Conservation (phyloP, 2,113 vertebrate genomes). For the Aplodontia rufa region DNA sequence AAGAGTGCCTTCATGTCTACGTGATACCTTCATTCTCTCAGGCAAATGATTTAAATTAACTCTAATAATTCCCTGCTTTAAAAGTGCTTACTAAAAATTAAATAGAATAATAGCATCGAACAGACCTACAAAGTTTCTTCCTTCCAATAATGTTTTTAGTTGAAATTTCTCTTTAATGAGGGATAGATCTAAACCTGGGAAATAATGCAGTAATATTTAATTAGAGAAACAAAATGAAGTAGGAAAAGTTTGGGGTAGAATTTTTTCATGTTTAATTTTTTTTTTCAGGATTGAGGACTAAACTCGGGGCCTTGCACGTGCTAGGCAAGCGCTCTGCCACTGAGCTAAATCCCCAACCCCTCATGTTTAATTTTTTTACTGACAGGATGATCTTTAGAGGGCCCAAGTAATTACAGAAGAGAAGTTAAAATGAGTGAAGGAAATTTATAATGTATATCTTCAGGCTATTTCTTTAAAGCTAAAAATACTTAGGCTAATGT, state of each 20-base stretch:
- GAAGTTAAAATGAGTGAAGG: slow-evolving; percentile 26
- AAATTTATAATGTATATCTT: slow-evolving; percentile 24
- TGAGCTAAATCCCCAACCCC: no score
- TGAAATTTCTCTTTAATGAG: slow-evolving; percentile 40
- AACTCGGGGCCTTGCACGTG: no score
- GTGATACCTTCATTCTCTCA: background rate
- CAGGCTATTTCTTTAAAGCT: slow-evolving; percentile 38
- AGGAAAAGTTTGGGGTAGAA: background rate
- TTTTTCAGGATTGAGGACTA: no score
- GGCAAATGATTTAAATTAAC: background rate
- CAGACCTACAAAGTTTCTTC: slow-evolving; percentile 12
- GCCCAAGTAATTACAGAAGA: slow-evolving; percentile 30
- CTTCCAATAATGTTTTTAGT: slow-evolving; percentile 39
- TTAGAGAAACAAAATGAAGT: slow-evolving; percentile 16
- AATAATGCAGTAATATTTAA: background rate
- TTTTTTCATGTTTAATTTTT: background rate
- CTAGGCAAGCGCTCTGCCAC: no score
- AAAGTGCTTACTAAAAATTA: slow-evolving; percentile 44
- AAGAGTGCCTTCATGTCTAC: background rate
- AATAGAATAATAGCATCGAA: slow-evolving; percentile 47
- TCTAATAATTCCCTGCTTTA: slow-evolving; percentile 9
- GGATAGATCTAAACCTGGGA: slow-evolving; percentile 6
- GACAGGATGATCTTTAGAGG: slow-evolving; percentile 11
- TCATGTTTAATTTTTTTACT: background rate
- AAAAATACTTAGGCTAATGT: slow-evolving; percentile 41